These are phyloP conservation scores for Microtus richardsoni DNA, from an alignment of 2,113 vertebrate species.

Conservation along the genomic window DNA sequence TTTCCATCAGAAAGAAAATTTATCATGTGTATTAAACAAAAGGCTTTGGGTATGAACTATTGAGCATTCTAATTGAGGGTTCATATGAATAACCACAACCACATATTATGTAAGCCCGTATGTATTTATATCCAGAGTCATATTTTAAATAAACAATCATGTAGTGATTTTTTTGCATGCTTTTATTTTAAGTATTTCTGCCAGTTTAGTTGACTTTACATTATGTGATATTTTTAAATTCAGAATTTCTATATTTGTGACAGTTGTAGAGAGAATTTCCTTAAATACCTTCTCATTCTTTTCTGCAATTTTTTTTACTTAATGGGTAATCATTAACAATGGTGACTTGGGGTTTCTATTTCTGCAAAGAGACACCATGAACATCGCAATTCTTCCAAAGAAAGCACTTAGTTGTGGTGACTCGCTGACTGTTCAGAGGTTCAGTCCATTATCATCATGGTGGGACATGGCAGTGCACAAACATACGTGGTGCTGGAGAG, in stretches of 20 bases:
- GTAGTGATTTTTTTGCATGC: slow-evolving; percentile 78
- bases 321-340: slow-evolving; percentile 34
- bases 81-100: slow-evolving; percentile 81
- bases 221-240: slow-evolving; percentile 41
- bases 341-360: background rate
- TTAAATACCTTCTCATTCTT: slow-evolving; percentile 15
- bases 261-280: slow-evolving; percentile 38
- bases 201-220: slow-evolving; percentile 67
- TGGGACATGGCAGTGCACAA: background rate
- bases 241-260: slow-evolving; percentile 49
- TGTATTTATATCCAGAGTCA: slow-evolving; percentile 83
- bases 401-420: background rate
- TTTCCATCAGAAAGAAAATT: slow-evolving; percentile 71
- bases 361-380: too few relatives aligned
- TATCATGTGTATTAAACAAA: slow-evolving; percentile 74
- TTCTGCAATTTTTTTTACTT: slow-evolving; percentile 40
- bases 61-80: slow-evolving; percentile 81
- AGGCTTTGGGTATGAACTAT: slow-evolving; percentile 70
- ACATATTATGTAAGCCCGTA: slow-evolving; percentile 83
- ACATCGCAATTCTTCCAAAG: background rate
- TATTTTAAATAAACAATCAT: slow-evolving; percentile 87
- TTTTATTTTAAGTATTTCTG: slow-evolving; percentile 79
- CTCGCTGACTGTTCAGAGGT: background rate
- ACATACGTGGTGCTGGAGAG: background rate
- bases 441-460: background rate